These are phyloP conservation scores for Diarsia mendica DNA, from an alignment of 2,888 invertebrate species.

Conservation along the genomic window DNA sequence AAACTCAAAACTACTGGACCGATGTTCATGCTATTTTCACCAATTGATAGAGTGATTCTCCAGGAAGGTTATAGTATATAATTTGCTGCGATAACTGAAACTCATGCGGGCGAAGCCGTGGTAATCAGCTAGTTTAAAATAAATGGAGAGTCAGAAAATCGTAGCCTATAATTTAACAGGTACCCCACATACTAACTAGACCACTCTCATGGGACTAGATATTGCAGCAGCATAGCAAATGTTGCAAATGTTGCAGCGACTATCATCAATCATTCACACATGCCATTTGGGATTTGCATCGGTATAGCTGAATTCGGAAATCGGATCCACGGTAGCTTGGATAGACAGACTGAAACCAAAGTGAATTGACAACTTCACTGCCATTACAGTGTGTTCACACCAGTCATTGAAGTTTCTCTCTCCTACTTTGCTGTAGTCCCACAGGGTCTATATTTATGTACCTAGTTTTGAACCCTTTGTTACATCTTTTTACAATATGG, in stretches of 20 bases:
- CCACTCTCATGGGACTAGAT: background rate
- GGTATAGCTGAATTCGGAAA: slow-evolving; percentile 14
- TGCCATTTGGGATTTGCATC: slow-evolving; percentile 13
- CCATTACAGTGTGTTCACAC: background rate
- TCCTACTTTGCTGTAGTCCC: no score
- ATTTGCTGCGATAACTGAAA: no score
- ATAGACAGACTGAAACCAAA: background rate
- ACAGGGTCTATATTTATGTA: no score
- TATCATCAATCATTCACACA: slow-evolving; percentile 42
- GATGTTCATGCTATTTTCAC: no score
- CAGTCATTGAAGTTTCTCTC: background rate
- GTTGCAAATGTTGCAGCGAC: slow-evolving; percentile 11
- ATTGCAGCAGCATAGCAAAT: background rate
- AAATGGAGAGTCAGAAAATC: background rate
- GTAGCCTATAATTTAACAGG: background rate
- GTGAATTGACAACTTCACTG: background rate
- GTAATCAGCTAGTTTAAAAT: no score
- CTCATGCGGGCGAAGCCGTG: no score
- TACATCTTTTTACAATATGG: no score
- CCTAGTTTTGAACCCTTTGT: no score
- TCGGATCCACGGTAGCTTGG: slow-evolving; percentile 3
- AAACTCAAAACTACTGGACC: no score
- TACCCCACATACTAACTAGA: slow-evolving; percentile 11
- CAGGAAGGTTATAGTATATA: no score
- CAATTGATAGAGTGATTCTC: no score